Evolutionary conservation across 1,140 invertebrate species (phyloP).

Genomic region (Ceratosolen fusciceps): DNA sequence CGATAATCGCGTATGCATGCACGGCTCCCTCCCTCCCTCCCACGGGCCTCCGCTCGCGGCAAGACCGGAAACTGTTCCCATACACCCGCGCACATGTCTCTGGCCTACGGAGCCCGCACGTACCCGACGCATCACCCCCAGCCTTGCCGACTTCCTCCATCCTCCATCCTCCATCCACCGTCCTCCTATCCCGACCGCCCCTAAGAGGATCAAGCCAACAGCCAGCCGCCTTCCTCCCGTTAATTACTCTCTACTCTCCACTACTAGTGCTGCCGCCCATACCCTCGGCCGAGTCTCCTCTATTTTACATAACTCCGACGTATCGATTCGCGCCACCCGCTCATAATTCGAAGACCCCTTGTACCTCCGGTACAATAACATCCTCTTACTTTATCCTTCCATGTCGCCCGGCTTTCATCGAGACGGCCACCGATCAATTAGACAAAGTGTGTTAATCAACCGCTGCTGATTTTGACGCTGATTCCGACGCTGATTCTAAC

Average conservation of each 20-base stretch:
- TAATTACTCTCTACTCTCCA: no score
- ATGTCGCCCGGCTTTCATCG: no score
- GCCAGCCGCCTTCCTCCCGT: no score
- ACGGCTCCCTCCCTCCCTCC: not conserved
- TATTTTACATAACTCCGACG: no score
- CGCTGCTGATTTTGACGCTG: not conserved
- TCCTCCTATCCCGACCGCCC: not conserved
- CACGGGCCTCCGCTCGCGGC: no score
- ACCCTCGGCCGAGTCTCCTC: no score
- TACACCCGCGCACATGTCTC: not conserved
- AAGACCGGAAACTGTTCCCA: constrained; percentile 40
- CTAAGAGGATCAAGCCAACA: no score
- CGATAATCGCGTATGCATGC: constrained; percentile 40
- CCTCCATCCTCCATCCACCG: no score
- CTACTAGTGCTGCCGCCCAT: no score
- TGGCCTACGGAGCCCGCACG: no score
- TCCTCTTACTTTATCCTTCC: not conserved
- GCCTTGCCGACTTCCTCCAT: not conserved
- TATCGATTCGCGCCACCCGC: constrained; percentile 1
- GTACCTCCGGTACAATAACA: not conserved
- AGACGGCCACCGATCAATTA: not conserved
- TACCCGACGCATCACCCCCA: no score
- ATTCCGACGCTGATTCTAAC: no score
- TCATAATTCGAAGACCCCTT: not conserved
- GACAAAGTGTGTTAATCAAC: not conserved